Evolutionary conservation across 2,113 vertebrate genomes (phyloP), one percentile per base, ranked within the genome.

Genomic region (Holacanthus passer): DNA sequence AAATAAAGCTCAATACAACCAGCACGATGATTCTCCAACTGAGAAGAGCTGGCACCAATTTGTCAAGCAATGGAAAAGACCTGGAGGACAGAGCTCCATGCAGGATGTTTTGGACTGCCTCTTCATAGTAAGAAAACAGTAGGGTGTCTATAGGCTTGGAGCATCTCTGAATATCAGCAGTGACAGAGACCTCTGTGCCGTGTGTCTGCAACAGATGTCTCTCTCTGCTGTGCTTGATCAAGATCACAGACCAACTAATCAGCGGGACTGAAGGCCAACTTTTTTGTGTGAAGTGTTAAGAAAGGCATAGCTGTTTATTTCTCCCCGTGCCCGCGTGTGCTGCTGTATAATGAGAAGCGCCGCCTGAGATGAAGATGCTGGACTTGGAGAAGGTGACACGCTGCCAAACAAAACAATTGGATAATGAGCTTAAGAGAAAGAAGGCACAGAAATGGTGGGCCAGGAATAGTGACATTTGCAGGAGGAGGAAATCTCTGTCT

Each of bases 401-500:
- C 35, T 65, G 79, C 69, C 81, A 88, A 76, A 92, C 68, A 80
- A 83, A 77, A 80, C 88, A 87, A 87, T 85, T 91, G 77, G 82
- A 87, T 91, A 88, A 87, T 85, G 68, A 82, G 85, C 76, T 92
- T 89, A 90, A 83, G 77, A 81, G 75, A 82, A 75, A 87, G 77
- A 83, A 72, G 84, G 65, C 76, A 47, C 31, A 59, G 32, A 52
- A 62, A 41, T 73, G 48, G 47, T n/a, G 64, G 41, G 73, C 85
- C 66, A 74, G 81, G 73, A 87, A 87, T 76, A 82, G 86, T 75
- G 77, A 67, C 83, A 86, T 81, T 82, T 86, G 32, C 59, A 67
- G 29, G 29, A 73, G 72, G 41, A 83, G 80, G 58, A 77, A 63
- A 72, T 86, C 62, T 81, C 39, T 7, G 29, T 76, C 60, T 63